phyloP scores from a whole-genome alignment of 2,113 vertebrate genomes.

The Dromaius novaehollandiae region DNA sequence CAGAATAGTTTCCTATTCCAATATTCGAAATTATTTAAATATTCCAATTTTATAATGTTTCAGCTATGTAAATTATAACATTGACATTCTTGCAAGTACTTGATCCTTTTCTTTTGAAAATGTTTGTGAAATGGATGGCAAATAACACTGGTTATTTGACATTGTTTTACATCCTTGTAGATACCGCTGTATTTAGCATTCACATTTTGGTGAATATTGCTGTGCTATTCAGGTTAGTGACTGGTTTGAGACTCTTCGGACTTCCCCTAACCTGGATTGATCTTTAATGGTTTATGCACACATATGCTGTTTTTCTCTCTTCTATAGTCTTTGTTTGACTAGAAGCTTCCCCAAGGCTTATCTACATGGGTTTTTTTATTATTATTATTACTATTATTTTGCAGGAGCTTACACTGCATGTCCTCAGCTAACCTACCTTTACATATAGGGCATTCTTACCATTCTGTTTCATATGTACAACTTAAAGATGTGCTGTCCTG shows the following conservation, averaged over 20 bases:
- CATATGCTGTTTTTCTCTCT: not conserved
- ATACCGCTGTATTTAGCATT: not conserved
- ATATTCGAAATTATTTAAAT: not conserved
- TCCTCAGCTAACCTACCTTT: not conserved
- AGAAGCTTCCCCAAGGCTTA: not conserved
- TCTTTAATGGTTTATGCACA: not conserved
- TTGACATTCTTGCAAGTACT: not conserved
- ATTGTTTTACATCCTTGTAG: not conserved
- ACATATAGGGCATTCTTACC: not conserved
- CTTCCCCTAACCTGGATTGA: not conserved
- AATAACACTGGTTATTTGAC: not conserved
- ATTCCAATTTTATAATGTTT: not conserved
- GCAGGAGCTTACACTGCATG: not conserved
- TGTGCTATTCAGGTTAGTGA: not conserved
- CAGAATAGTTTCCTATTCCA: too few relatives aligned
- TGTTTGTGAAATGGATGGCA: not conserved
- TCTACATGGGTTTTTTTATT: fast-evolving
- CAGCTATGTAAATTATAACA: not conserved
- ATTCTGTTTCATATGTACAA: not conserved
- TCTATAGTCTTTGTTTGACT: not conserved
- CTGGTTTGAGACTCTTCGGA: not conserved
- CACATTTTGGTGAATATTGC: not conserved
- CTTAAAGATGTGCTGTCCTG: not conserved
- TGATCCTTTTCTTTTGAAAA: not conserved
- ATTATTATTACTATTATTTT: not conserved